A percentile compares a stretch with the other conserved stretches of the same genome.
These are phyloP conservation scores for Tachysurus vachellii DNA, from an alignment of 2,113 vertebrate species.

Conservation along the genomic window DNA sequence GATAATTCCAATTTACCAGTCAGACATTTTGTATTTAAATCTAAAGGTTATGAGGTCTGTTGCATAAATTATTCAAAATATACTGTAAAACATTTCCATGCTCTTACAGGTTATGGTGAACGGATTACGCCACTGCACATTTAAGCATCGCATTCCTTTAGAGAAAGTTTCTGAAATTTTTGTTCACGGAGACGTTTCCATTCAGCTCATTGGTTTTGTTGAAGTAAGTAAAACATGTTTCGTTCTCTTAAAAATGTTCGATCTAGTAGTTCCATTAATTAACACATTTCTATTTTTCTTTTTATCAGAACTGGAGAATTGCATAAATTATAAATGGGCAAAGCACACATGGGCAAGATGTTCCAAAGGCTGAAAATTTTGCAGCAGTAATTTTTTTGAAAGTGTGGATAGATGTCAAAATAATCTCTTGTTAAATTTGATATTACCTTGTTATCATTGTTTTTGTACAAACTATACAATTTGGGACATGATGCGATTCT, in stretches of 20 bases:
- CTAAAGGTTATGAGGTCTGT: conserved; percentile 1
- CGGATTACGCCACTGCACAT: background rate
- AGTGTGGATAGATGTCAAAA: background rate
- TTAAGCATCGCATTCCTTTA: conserved; percentile 17
- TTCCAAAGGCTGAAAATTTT: background rate
- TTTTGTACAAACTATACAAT: background rate
- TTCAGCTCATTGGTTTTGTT: conserved; percentile 17
- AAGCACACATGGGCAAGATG: background rate
- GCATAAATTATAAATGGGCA: background rate
- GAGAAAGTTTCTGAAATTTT: background rate
- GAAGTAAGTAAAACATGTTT: background rate
- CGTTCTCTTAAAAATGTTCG: background rate
- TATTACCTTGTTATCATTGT: background rate
- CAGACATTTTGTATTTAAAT: too few species aligned
- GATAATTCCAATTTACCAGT: too few species aligned
- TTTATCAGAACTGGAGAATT: background rate
- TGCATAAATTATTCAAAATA: background rate
- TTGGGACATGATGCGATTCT: background rate
- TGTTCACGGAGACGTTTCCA: background rate
- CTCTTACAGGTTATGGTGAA: conserved; percentile 3
- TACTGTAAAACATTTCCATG: background rate
- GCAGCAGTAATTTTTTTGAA: background rate
- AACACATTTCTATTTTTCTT: background rate
- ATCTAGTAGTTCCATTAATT: background rate
- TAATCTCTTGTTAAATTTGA: background rate